Evolutionary conservation across 2,888 invertebrate genomes (phyloP).

Genomic region (Plebejus melissa): DNA sequence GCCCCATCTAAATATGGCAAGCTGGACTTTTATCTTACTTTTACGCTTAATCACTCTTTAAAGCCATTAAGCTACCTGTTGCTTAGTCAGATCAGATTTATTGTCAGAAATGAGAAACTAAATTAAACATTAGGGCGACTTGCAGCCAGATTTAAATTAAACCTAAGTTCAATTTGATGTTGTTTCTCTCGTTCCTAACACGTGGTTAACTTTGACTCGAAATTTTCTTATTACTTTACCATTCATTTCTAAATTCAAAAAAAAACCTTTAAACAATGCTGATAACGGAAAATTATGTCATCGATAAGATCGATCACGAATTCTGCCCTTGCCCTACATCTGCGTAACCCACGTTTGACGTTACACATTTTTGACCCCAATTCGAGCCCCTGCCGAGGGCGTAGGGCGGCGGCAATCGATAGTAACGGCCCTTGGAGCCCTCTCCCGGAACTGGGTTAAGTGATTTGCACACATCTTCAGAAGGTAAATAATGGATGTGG

Average conservation of each 20-base stretch:
- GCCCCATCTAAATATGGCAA: neutral
- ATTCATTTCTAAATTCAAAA: no score
- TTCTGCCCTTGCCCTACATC: conserved; percentile 1
- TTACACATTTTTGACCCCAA: conserved; percentile 14
- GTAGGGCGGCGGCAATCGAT: conserved; percentile 3
- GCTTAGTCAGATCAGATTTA: neutral
- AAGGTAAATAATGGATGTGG: neutral
- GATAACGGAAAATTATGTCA: neutral
- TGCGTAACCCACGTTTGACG: neutral
- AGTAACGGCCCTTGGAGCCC: conserved; percentile 3
- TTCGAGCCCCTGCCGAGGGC: neutral
- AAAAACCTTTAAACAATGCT: neutral
- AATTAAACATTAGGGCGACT: no score
- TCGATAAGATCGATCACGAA: neutral
- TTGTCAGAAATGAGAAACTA: no score
- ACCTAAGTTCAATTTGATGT: neutral
- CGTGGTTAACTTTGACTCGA: no score
- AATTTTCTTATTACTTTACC: no score
- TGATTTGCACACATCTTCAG: conserved; percentile 4
- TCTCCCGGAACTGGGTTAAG: neutral
- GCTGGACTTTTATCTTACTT: neutral
- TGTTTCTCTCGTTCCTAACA: no score
- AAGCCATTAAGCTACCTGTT: conserved; percentile 17
- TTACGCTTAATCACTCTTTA: neutral
- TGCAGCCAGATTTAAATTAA: neutral